Conservation (phyloP, 2,113 vertebrate genomes). For the Tor tambroides region DNA sequence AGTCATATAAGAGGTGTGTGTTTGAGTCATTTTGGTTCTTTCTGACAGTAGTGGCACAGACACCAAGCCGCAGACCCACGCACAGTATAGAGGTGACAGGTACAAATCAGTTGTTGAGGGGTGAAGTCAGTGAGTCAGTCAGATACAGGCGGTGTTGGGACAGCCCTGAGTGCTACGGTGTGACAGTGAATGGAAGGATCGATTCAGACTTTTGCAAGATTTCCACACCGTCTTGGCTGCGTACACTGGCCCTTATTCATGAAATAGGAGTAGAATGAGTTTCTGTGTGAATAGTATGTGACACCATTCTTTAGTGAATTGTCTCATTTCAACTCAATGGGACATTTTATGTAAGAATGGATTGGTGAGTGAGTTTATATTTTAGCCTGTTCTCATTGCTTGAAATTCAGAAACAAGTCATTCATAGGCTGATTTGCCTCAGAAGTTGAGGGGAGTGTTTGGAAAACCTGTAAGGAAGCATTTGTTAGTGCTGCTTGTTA, state of each 20-base stretch:
- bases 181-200: conserved; percentile 1
- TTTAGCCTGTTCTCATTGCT: not conserved
- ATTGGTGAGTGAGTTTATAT: not conserved
- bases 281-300: not conserved
- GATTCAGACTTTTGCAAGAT: not conserved
- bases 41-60: not conserved
- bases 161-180: conserved; percentile 11
- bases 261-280: not conserved
- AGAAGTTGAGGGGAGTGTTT: not conserved
- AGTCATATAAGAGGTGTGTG: not conserved
- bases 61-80: not conserved
- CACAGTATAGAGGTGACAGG: not conserved
- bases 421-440: not conserved
- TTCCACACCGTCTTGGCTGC: not conserved
- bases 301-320: not conserved
- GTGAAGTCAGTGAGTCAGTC: conserved; percentile 33
- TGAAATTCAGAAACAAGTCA: not conserved
- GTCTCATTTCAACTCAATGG: not conserved
- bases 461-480: not conserved
- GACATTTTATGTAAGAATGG: not conserved
- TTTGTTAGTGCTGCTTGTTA: not conserved
- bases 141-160: conserved; percentile 12
- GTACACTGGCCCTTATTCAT: not conserved
- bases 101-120: not conserved
- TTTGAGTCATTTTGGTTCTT: not conserved